Evolutionary conservation across 2,113 vertebrate species (phyloP).

Genomic region (Semicossyphus pulcher): DNA sequence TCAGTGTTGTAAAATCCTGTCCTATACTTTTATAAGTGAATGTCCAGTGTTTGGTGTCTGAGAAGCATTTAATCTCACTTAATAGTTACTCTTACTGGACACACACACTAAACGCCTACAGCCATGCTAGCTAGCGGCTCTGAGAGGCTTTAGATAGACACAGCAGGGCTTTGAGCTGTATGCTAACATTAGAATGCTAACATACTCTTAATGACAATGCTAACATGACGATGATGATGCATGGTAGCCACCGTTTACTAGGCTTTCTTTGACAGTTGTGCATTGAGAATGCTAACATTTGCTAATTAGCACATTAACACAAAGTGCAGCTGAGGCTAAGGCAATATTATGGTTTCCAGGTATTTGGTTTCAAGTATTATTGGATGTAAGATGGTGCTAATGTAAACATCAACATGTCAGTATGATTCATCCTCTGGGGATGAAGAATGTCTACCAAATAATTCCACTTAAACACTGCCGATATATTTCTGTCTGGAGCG

Average conservation of each 20-base stretch:
- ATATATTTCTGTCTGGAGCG: neutral
- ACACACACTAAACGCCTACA: neutral
- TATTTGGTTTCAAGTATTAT: neutral
- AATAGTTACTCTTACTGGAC: neutral
- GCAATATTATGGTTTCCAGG: neutral
- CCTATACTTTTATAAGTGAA: neutral
- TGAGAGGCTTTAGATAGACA: neutral
- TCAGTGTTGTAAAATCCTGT: neutral
- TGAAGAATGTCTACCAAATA: neutral
- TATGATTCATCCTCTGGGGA: neutral
- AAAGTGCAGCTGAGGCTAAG: neutral
- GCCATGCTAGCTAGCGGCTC: neutral
- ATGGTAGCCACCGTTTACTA: neutral
- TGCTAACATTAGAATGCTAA: neutral
- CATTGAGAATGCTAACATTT: neutral
- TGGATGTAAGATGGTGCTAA: no score
- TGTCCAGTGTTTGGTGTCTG: neutral
- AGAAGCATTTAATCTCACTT: neutral
- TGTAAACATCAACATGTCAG: neutral
- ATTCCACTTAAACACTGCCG: neutral
- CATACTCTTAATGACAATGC: neutral
- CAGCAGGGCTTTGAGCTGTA: no score
- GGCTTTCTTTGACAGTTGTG: neutral
- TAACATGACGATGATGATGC: neutral
- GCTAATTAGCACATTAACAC: neutral